Evolutionary conservation across 2,888 invertebrate species (phyloP), one percentile per base, ranked within the genome.

Genomic region (Hyles lineata): DNA sequence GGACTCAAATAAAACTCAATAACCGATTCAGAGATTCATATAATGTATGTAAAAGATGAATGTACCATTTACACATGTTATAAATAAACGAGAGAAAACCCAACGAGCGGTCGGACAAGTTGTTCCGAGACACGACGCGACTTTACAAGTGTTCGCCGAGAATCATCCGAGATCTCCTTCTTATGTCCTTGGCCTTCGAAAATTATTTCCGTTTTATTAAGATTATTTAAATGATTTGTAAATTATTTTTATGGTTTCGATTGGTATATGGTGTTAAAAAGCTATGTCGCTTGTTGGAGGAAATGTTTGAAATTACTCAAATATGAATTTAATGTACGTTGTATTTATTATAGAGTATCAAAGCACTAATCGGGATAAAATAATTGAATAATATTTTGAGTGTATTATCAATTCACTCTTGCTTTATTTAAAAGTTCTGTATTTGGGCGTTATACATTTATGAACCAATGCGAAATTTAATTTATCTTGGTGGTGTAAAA

Each of bases 161-260:
- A 35, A 50, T 67, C 67, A 23, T 50, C 43, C 17, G 23, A 67
- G 67, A 67, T 50, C 67, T 67, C 50, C 50, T 67, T 43, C 35
- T 35, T 7, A 43, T 35, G 59, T 70, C 70, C 59, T 70, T 59
- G 70, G 70, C 67, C 67, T 67, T 67, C 11, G 23, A n/a, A n/a
- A n/a, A n/a, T 50, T 67, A 21, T 50, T 67, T 50, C 23, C 67
- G 25, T n/a, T 1, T 21, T 50, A 32, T 50, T 23, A 6, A 6
- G 21, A 6, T 21, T 35, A 19, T 35, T 21, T 43, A 21, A 43
- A n/a, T 11, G 43, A 21, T 35, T 1, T 43, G n/a, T 4, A 63
- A n/a, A 43, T 43, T 32, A 6, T 43, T 63, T 11, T 21, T 32
- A 62, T n/a, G 5, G 29, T 19, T 6, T 11, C 1, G 0, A 43